Evolutionary conservation across 1,140 invertebrate species (phyloP).

Genomic region (Leucophenga varia): DNA sequence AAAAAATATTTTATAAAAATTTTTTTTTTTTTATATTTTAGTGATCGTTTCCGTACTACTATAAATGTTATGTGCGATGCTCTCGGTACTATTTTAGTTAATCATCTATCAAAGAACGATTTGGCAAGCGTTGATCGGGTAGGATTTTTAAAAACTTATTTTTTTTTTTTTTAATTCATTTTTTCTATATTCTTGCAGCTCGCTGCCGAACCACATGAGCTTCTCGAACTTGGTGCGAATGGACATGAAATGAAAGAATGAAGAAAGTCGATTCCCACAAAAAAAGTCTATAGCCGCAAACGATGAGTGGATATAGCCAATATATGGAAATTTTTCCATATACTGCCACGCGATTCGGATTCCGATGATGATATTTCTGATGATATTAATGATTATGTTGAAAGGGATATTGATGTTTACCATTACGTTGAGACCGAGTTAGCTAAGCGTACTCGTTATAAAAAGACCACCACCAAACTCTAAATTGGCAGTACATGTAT

Average conservation of each 20-base stretch:
- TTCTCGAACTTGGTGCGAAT: conserved; percentile 19
- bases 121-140: conserved; percentile 16
- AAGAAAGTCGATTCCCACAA: conserved; percentile 42
- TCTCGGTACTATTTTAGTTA: conserved; percentile 88
- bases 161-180: no score
- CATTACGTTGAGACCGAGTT: no score
- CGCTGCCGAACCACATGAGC: conserved; percentile 21
- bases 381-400: no score
- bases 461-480: no score
- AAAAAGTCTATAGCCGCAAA: conserved; percentile 48
- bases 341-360: conserved; percentile 26
- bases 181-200: not conserved
- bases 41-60: conserved; percentile 90
- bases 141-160: no score
- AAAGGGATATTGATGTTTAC: no score
- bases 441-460: no score
- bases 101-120: conserved; percentile 80
- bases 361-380: conserved; percentile 11
- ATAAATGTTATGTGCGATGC: conserved; percentile 94
- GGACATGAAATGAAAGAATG: conserved; percentile 17
- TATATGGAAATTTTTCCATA: no score
- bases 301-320: no score
- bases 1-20: not conserved
- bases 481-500: no score
- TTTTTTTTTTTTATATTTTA: conserved; percentile 61